A percentile compares a stretch with the other conserved stretches of the same genome.
Conservation (phyloP, 1,140 invertebrate species). For the Asobara japonica region DNA sequence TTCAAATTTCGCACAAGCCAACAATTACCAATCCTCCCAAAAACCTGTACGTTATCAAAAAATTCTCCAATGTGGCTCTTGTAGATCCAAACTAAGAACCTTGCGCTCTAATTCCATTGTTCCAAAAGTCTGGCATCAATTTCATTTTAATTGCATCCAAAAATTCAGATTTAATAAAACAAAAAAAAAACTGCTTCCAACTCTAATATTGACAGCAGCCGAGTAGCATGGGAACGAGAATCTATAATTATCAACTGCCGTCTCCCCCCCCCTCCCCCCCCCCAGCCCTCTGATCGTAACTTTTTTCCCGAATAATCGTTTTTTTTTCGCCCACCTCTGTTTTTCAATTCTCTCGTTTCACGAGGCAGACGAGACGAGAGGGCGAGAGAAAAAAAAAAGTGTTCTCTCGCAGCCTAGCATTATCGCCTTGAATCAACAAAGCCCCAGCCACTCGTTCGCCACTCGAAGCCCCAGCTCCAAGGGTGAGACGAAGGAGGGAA, state of each 20-base stretch:
- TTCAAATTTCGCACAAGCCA: too few species aligned
- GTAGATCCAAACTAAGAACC: too few species aligned
- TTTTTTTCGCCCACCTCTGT: slow-evolving; percentile 39
- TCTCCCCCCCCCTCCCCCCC: slow-evolving; percentile 41
- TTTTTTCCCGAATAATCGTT: slow-evolving; percentile 43
- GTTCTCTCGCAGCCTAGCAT: slow-evolving; percentile 58
- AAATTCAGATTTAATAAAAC: background rate
- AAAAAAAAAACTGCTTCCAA: slow-evolving; percentile 15
- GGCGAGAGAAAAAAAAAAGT: slow-evolving; percentile 41
- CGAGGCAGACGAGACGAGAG: background rate
- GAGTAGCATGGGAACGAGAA: slow-evolving; percentile 49
- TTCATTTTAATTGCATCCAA: too few species aligned
- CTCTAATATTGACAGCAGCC: slow-evolving; percentile 1
- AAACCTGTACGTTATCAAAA: too few species aligned
- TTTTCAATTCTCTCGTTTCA: slow-evolving; percentile 46
- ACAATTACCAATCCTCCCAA: too few species aligned
- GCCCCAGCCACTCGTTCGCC: slow-evolving; percentile 41
- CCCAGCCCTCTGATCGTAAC: background rate
- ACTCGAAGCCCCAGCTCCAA: background rate
- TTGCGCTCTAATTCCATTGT: too few species aligned
- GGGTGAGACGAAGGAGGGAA: slow-evolving; percentile 13
- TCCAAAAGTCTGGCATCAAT: too few species aligned
- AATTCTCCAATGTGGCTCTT: too few species aligned
- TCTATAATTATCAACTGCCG: slow-evolving; percentile 57
- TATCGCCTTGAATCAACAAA: slow-evolving; percentile 65